These are phyloP conservation scores for Abrostola tripartita DNA, from an alignment of 2,888 invertebrate species.

Conservation along the genomic window DNA sequence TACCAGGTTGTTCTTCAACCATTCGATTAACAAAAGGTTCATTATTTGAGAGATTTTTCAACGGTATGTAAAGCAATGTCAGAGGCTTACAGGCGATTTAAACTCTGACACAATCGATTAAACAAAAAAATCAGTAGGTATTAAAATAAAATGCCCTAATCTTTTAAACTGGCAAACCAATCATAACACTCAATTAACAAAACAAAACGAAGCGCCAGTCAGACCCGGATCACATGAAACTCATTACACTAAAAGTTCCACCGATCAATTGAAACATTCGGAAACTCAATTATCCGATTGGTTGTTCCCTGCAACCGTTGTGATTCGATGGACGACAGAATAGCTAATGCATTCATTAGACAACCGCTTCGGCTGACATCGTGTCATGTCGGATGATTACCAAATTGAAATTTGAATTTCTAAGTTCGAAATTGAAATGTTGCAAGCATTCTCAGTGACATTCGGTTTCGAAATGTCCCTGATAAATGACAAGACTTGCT, in stretches of 20 bases:
- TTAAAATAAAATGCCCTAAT: conserved; percentile 16
- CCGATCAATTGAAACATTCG: conserved; percentile 34
- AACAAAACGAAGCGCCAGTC: conserved; percentile 9
- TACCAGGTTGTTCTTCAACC: too few relatives aligned
- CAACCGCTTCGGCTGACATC: conserved; percentile 27
- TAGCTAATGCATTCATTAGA: conserved; percentile 40
- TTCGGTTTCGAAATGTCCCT: too few relatives aligned
- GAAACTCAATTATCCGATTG: conserved; percentile 35
- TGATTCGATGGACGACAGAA: conserved; percentile 29
- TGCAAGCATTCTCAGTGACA: conserved; percentile 9
- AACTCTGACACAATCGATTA: too few relatives aligned
- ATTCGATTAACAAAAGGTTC: too few relatives aligned
- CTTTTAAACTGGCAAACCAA: conserved; percentile 5
- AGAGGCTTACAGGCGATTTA: too few relatives aligned
- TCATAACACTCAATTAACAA: conserved; percentile 31
- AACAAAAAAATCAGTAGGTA: too few relatives aligned
- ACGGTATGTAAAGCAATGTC: too few relatives aligned
- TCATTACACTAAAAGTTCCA: conserved; percentile 39
- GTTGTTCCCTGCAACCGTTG: conserved; percentile 29
- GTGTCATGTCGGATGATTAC: conserved; percentile 29
- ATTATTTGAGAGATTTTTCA: too few relatives aligned
- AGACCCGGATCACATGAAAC: conserved; percentile 15
- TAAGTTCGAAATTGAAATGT: conserved; percentile 15
- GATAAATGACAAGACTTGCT: too few relatives aligned
- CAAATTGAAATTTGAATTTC: conserved; percentile 44